phyloP scores from a whole-genome alignment of 2,888 invertebrate species.

The Luffia ferchaultella region DNA sequence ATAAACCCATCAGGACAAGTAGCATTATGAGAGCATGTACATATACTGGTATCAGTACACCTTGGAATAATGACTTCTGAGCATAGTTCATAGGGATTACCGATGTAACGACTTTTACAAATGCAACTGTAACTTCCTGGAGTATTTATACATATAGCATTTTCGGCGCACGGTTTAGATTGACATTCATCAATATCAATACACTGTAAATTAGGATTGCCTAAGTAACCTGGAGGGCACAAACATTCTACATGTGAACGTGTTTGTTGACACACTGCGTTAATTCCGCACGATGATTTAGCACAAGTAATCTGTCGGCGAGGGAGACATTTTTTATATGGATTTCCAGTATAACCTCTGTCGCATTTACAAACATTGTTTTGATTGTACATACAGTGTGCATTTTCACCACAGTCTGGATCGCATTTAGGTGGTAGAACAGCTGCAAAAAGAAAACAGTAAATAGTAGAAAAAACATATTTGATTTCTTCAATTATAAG shows the following conservation, averaged over 20 bases:
- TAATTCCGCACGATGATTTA: slow-evolving; percentile 76
- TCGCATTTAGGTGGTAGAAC: slow-evolving; percentile 79
- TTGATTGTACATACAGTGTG: slow-evolving; percentile 86
- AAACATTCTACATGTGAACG: slow-evolving; percentile 79
- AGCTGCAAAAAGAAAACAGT: slow-evolving; percentile 59
- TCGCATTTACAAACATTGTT: slow-evolving; percentile 84
- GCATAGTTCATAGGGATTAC: slow-evolving; percentile 88
- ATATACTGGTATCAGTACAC: slow-evolving; percentile 74
- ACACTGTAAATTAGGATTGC: slow-evolving; percentile 88
- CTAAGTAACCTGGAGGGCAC: slow-evolving; percentile 83
- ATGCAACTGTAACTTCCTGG: slow-evolving; percentile 89
- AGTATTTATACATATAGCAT: slow-evolving; percentile 90
- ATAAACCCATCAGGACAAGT: slow-evolving; percentile 80
- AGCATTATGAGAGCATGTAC: slow-evolving; percentile 74
- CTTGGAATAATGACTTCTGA: slow-evolving; percentile 73
- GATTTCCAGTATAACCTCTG: slow-evolving; percentile 85
- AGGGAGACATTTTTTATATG: slow-evolving; percentile 81
- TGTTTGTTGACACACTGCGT: slow-evolving; percentile 82
- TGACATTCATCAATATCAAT: slow-evolving; percentile 85
- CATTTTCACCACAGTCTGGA: slow-evolving; percentile 82
- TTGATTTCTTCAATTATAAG: too few species aligned
- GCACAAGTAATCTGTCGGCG: slow-evolving; percentile 77
- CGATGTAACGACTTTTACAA: slow-evolving; percentile 83
- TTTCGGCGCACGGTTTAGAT: slow-evolving; percentile 80
- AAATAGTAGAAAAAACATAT: too few species aligned